Percentiles rank a stretch among this genome's conserved stretches.
Conservation (phyloP, 2,888 invertebrate genomes). For the Nycteola revayana region DNA sequence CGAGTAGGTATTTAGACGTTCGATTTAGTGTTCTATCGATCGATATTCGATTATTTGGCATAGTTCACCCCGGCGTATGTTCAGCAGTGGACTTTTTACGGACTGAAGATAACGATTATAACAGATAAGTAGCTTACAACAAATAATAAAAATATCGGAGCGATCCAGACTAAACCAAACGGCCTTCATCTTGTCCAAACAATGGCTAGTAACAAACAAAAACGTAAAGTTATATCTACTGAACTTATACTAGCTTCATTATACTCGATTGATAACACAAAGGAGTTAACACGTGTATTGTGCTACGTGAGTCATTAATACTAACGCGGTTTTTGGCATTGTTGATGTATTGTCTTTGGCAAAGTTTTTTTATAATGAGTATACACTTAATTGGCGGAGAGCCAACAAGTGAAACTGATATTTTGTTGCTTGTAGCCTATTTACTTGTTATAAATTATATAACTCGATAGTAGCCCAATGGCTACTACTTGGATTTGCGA, state of each 20-base stretch:
- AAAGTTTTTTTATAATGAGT: conserved; percentile 47
- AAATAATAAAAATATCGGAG: too few relatives aligned
- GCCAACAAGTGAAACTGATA: conserved; percentile 58
- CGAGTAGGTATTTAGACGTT: too few relatives aligned
- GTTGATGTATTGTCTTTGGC: conserved; percentile 74
- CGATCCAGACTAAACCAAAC: conserved; percentile 8
- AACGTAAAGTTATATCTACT: conserved; percentile 18
- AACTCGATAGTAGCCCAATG: too few relatives aligned
- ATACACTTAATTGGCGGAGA: conserved; percentile 58
- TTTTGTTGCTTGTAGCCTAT: conserved; percentile 12
- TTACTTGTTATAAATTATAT: conserved; percentile 2
- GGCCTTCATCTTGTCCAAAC: conserved; percentile 37
- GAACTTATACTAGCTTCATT: conserved; percentile 20
- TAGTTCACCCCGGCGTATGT: too few relatives aligned
- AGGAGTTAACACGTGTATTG: conserved; percentile 75
- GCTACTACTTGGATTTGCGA: too few relatives aligned
- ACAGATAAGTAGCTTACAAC: too few relatives aligned
- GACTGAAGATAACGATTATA: too few relatives aligned
- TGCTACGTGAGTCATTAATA: conserved; percentile 79
- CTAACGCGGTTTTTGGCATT: conserved; percentile 66
- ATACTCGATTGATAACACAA: conserved; percentile 55
- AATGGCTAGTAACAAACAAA: conserved; percentile 30
- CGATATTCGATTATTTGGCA: too few relatives aligned
- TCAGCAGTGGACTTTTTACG: too few relatives aligned
- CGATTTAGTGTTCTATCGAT: too few relatives aligned